Evolutionary conservation across 2,113 vertebrate genomes (phyloP), one percentile per base, ranked within the genome.

Genomic region (Nymphicus hollandicus): DNA sequence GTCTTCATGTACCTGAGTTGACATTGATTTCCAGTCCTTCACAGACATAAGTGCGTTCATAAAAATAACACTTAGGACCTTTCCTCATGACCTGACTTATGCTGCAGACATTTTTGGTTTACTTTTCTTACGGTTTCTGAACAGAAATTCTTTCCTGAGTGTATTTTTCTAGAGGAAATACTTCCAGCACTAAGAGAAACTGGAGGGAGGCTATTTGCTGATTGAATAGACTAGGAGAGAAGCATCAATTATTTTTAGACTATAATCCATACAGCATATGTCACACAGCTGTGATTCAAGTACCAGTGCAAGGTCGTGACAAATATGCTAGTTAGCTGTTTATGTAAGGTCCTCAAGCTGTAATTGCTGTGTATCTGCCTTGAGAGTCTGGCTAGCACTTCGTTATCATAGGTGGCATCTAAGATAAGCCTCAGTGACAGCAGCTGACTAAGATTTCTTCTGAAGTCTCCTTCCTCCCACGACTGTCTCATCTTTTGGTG

Each of bases 51-150:
- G 50, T 33, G 19, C 25, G 17, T 63, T 63, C 60, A 47, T 49
- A 17, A 72, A 58, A 52, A 11, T 1, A 39, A 6, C 28, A 28
- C 2, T 25, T 8, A 5, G 0, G 2, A 18, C 41, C 31, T 49
- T 60, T 53, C n/a, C 24, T 81, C 17, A 4, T 43, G 23, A 70
- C 33, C 46, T 70, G 35, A 23, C 13, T 53, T 71, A 63, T 2
- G 12, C 63, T 56, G 41, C 29, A 37, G 46, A 14, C 7, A 12
- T 19, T 31, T 61, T 80, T 71, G 43, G 6, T 15, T 58, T 66
- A 5, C 23, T 52, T 84, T 88, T 77, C 25, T 12, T 61, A 44
- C 5, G 11, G 4, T 81, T 92, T 77, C 33, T 68, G 63, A 72
- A 16, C 27, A 47, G 24, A 55, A 68, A 35, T 77, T 68, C 37